Percentiles rank a stretch among this genome's conserved stretches.
phyloP scores from a whole-genome alignment of 2,113 vertebrate species.

The Albula goreensis region DNA sequence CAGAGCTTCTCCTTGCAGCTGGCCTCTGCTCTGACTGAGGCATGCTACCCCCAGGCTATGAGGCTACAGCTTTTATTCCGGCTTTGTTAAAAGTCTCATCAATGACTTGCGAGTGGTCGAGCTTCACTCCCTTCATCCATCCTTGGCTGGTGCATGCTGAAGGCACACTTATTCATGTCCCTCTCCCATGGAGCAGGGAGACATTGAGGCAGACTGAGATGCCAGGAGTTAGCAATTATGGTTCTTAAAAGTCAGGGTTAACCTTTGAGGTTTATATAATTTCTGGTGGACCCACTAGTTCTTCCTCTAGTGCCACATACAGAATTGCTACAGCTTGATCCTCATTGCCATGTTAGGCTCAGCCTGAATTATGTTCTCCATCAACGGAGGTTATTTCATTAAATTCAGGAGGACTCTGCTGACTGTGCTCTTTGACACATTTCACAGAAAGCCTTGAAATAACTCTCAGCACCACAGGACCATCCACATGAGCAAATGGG shows the following conservation, averaged over 20 bases:
- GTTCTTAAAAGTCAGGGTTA: not conserved
- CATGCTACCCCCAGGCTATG: constrained; percentile 17
- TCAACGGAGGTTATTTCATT: not conserved
- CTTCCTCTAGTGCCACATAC: not conserved
- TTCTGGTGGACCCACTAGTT: not conserved
- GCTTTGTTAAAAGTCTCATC: not conserved
- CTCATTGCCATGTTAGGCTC: not conserved
- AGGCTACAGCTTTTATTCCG: not conserved
- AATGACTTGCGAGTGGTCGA: not conserved
- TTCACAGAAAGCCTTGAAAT: constrained; percentile 11
- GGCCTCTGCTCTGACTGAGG: constrained; percentile 14
- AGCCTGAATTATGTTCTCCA: not conserved
- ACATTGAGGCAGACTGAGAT: not conserved
- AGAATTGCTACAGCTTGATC: not conserved
- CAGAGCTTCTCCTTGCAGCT: constrained; percentile 18
- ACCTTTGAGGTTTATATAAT: not conserved
- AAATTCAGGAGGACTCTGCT: not conserved
- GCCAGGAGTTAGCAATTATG: not conserved
- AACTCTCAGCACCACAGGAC: not conserved
- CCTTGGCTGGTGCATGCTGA: not conserved
- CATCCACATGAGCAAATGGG: constrained; percentile 1
- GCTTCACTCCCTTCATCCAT: not conserved
- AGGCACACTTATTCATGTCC: not conserved
- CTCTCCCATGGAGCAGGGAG: not conserved
- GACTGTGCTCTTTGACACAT: not conserved